Evolutionary conservation across 1,140 invertebrate genomes (phyloP).

Genomic region (Zaprionus nigranus): DNA sequence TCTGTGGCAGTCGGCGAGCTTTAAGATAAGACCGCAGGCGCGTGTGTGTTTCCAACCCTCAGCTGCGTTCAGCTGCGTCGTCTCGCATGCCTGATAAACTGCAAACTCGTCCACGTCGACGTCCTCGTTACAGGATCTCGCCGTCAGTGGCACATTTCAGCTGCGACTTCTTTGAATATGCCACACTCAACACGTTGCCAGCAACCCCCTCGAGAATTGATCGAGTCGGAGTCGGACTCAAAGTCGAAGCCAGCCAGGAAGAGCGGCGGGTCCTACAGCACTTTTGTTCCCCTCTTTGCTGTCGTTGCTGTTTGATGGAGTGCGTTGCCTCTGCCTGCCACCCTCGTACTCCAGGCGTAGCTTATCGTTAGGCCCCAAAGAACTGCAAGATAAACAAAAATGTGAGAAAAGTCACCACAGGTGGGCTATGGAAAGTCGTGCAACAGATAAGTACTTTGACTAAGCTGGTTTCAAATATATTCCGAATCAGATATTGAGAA

Average conservation of each 20-base stretch:
- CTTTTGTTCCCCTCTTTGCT: conserved; percentile 4
- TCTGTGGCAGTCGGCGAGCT: conserved; percentile 38
- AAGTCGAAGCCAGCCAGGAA: not conserved
- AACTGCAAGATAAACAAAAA: not conserved
- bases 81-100: conserved; percentile 69
- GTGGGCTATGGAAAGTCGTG: not conserved
- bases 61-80: conserved; percentile 37
- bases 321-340: not conserved
- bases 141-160: conserved; percentile 20
- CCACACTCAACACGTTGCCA: not conserved
- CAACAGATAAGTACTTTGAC: not conserved
- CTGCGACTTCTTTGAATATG: conserved; percentile 19
- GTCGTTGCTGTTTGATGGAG: conserved; percentile 9
- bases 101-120: conserved; percentile 24
- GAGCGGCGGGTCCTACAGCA: conserved; percentile 17
- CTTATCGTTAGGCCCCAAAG: not conserved
- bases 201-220: conserved; percentile 47
- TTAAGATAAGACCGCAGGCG: conserved; percentile 67
- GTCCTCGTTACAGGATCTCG: conserved; percentile 31
- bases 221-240: not conserved
- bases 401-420: not conserved
- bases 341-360: not conserved
- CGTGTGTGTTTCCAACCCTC: conserved; percentile 62
- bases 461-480: too few relatives aligned
- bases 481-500: too few relatives aligned